Base-by-base conservation (phyloP, 2,888 invertebrate species). In the Onthophagus sagittarius region DNA sequence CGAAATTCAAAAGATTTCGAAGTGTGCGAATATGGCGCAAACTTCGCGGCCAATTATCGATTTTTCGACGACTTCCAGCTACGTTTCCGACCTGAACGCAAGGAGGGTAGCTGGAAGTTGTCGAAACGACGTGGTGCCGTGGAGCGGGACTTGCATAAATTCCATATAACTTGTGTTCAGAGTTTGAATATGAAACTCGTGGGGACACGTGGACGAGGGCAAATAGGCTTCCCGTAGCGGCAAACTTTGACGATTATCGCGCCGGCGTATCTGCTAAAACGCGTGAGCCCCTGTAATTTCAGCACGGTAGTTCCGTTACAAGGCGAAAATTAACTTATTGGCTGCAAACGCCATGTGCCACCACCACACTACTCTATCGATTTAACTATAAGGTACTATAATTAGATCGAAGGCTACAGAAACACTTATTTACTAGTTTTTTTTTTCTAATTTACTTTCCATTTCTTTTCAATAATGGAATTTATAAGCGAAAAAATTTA, bases 161-260 rank as follows among this genome's bases (percentile, higher is more conserved):
- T 31, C 67, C 23, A 32, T 67, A 67, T 15, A 67, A 67, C 67
- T 67, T 67, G 67, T 23, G 23, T 23, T 31, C 67, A 23, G 23
- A 67, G 67, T 67, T 67, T 67, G 31, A 67, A 67, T 67, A 67
- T 67, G 31, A 67, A 67, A 67, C 4, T 67, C 23, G 23, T 67
- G n/a, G 31, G 39, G 39, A 53, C 67, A 67, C 23, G 31, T 67
- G 67, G 31, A 31, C 31, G 67, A 11, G 11, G 39, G 39, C 39
- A 11, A 53, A 11, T 53, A 53, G 39, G 39, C 39, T 53, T 53
- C 39, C 39, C 39, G 39, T 7, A 11, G 39, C 39, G 5, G 39
- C 39, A 53, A 53, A 53, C 39, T 53, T 53, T 53, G 39, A 53
- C 39, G 39, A 53, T 53, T 53, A 53, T 53, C 39, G 39, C 39